Base-by-base conservation (phyloP, 2,888 invertebrate genomes). In the Cantharis rustica region DNA sequence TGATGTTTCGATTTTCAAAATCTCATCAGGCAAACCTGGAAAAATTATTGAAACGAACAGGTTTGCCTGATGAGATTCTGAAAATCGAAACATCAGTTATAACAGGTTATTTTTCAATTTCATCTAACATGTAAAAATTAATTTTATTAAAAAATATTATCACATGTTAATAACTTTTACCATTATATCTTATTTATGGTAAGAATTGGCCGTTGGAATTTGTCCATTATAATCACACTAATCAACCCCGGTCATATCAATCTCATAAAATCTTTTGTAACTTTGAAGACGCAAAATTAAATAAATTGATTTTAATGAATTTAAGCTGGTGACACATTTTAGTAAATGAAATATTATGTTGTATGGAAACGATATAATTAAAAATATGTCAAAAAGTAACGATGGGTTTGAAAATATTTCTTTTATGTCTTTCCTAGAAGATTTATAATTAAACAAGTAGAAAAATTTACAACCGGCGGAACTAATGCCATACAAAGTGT, bases 401-500 rank as follows among this genome's bases (percentile, higher is more conserved):
- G n/a, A n/a, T 47, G n/a, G 1, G 5, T 66, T 66, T 23, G 64
- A 7, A 66, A 66, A 15, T 20, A 2, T 20, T 23, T 20, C 20
- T n/a, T 23, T 66, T 66, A 23, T 66, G n/a, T n/a, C 5, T 10
- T 66, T 66, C 64, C 23, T 7, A 66, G 64, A 66, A 66, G 20
- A 13, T 15, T 20, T 17, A 13, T 66, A 66, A 20, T 66, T 20
- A 17, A 31, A 10, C 16, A 66, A 66, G 17, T 23, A 20, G 64
- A 66, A 66, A 27, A 69, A 31, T 69, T 69, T 31, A 27, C 23
- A 69, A 61, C 69, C 69, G 31, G 31, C 73, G 73, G 73, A 62
- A 73, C 68, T 62, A 69, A 69, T 69, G 61, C 61, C 17, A 61
- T 70, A 73, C 72, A 69, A 73, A 73, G 72, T 76, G 69, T 68